These are phyloP conservation scores for Ridgeia piscesae DNA, from an alignment of 1,140 invertebrate genomes.

Conservation along the genomic window DNA sequence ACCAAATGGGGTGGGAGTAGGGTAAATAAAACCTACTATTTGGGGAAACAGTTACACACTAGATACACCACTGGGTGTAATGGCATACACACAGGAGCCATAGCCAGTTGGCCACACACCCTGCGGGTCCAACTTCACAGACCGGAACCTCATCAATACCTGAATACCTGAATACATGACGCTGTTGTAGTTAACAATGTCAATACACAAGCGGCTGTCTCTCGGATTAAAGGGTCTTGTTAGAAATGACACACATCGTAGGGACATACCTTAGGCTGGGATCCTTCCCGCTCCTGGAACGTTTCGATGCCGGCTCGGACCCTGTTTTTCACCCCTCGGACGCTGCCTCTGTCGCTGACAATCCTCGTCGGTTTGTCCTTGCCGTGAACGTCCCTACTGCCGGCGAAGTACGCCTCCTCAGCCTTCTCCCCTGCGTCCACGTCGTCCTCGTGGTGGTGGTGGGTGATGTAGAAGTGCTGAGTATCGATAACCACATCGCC, in stretches of 20 bases:
- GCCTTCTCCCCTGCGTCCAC: not conserved
- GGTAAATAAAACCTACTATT: not conserved
- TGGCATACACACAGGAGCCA: not conserved
- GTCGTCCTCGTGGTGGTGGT: not conserved
- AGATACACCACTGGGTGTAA: not conserved
- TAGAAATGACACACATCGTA: not conserved
- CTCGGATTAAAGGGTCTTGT: not conserved
- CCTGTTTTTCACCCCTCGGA: not conserved
- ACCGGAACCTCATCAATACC: not conserved
- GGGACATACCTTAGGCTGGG: not conserved
- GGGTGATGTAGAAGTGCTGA: not conserved
- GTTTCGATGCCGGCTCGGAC: slow-evolving; percentile 8
- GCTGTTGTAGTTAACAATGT: not conserved
- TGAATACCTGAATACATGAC: not conserved
- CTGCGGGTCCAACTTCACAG: too few species aligned
- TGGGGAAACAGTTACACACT: not conserved
- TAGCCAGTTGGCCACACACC: not conserved
- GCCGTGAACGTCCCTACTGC: not conserved
- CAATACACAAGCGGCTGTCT: not conserved
- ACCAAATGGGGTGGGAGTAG: not conserved
- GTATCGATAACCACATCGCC: not conserved
- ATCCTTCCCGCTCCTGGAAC: not conserved
- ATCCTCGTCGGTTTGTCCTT: slow-evolving; percentile 14
- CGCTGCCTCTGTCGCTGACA: slow-evolving; percentile 5
- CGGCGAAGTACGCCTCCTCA: not conserved